A percentile compares a stretch with the other conserved stretches of the same genome.
These are phyloP conservation scores for Epinotia bilunana DNA, from an alignment of 2,888 invertebrate genomes.

Conservation along the genomic window DNA sequence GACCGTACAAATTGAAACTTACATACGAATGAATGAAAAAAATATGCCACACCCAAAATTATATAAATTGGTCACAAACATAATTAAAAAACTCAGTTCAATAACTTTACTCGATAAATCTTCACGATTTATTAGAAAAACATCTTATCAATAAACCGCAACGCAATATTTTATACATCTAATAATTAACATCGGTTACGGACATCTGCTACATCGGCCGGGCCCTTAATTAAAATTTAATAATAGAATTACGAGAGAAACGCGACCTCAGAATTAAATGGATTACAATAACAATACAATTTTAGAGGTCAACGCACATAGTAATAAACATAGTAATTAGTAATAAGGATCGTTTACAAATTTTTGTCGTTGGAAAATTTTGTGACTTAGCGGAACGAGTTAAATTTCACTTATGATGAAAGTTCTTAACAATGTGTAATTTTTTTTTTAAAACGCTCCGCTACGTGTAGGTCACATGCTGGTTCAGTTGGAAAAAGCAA, in stretches of 20 bases:
- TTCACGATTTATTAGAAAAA: slow-evolving; percentile 7
- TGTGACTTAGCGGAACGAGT: too few species aligned
- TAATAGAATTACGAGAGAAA: slow-evolving; percentile 68
- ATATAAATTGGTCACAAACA: background rate
- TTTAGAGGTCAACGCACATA: slow-evolving; percentile 10
- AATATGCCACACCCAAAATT: background rate
- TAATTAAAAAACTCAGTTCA: background rate
- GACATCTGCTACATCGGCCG: slow-evolving; percentile 38
- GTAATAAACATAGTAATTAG: too few species aligned
- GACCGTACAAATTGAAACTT: too few species aligned
- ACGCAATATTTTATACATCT: slow-evolving; percentile 27
- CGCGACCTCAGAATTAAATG: slow-evolving; percentile 68
- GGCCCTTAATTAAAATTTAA: slow-evolving; percentile 74
- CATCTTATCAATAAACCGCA: slow-evolving; percentile 5
- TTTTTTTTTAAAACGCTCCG: too few species aligned
- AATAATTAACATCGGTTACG: slow-evolving; percentile 38
- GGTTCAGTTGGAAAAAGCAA: too few species aligned
- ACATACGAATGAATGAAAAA: too few species aligned
- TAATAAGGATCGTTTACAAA: too few species aligned
- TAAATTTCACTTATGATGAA: too few species aligned
- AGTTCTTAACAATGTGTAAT: too few species aligned
- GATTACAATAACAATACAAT: slow-evolving; percentile 50
- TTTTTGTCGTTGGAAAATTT: too few species aligned
- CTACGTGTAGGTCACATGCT: too few species aligned
- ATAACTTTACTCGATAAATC: background rate